These are phyloP conservation scores for Euproctis similis DNA, from an alignment of 2,888 invertebrate genomes.

Conservation along the genomic window DNA sequence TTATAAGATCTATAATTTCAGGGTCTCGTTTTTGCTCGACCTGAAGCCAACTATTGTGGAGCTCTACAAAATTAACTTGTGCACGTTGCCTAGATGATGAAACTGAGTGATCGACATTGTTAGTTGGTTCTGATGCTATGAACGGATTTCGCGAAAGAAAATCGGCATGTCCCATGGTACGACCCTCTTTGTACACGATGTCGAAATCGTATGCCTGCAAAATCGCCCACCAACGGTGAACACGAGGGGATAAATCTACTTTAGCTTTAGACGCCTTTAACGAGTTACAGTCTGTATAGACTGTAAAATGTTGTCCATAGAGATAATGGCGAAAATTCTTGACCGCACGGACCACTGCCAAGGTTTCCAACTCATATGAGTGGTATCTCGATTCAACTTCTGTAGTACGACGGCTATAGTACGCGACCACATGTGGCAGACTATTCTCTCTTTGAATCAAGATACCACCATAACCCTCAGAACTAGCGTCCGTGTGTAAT, in stretches of 20 bases:
- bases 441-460: conserved; percentile 2
- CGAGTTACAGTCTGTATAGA: no score
- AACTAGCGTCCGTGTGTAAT: no score
- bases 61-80: conserved; percentile 1
- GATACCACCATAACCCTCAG: conserved; percentile 5
- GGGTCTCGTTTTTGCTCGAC: no score
- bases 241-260: conserved; percentile 3
- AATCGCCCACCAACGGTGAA: conserved; percentile 4
- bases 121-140: no score
- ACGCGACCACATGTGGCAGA: conserved; percentile 4
- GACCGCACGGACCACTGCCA: conserved; percentile 11
- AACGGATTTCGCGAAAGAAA: conserved; percentile 9
- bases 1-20: no score
- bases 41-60: conserved; percentile 7
- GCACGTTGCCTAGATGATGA: no score
- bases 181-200: conserved; percentile 1
- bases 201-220: conserved; percentile 1
- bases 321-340: conserved; percentile 9
- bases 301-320: conserved; percentile 3
- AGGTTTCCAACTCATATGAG: no score
- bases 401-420: conserved; percentile 3
- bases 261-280: conserved; percentile 2
- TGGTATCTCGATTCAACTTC: conserved; percentile 6
- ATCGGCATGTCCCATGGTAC: conserved; percentile 5
- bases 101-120: no score